Evolutionary conservation across 2,797 vertebrate genomes (phyloP).

Genomic region (Paramormyrops hopkinsi): DNA sequence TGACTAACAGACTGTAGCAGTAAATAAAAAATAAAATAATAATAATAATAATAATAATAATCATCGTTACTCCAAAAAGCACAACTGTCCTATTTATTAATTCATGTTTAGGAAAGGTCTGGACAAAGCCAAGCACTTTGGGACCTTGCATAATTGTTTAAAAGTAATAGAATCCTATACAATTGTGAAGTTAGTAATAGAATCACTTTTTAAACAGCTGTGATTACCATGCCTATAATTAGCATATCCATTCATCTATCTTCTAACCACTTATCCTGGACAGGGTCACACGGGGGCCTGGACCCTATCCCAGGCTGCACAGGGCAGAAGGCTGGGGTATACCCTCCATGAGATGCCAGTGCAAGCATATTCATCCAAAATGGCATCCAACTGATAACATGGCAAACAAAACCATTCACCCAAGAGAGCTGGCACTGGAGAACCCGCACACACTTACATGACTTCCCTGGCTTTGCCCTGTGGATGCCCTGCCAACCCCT

Average conservation of each 20-base stretch:
- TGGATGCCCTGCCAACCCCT: slow-evolving; percentile 55
- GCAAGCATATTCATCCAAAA: neutral
- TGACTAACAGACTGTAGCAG: neutral
- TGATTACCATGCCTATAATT: neutral
- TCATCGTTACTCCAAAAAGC: neutral
- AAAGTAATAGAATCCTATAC: neutral
- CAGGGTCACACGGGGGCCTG: neutral
- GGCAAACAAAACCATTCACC: neutral
- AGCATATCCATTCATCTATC: neutral
- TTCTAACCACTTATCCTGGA: neutral
- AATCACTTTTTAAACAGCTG: neutral
- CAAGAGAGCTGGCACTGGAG: neutral
- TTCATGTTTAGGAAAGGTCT: neutral
- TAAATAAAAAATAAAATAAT: neutral
- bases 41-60: too few species aligned
- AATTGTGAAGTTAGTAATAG: neutral
- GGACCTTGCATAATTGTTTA: neutral
- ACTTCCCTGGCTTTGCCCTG: slow-evolving; percentile 74
- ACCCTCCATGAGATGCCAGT: neutral
- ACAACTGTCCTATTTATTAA: neutral
- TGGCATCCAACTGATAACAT: neutral
- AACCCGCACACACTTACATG: slow-evolving; percentile 67
- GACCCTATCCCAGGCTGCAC: neutral
- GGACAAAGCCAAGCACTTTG: neutral
- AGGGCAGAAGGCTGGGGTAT: neutral